Evolutionary conservation across 2,113 vertebrate species (phyloP), one percentile per base, ranked within the genome.

Genomic region (Bubo blakistoni): DNA sequence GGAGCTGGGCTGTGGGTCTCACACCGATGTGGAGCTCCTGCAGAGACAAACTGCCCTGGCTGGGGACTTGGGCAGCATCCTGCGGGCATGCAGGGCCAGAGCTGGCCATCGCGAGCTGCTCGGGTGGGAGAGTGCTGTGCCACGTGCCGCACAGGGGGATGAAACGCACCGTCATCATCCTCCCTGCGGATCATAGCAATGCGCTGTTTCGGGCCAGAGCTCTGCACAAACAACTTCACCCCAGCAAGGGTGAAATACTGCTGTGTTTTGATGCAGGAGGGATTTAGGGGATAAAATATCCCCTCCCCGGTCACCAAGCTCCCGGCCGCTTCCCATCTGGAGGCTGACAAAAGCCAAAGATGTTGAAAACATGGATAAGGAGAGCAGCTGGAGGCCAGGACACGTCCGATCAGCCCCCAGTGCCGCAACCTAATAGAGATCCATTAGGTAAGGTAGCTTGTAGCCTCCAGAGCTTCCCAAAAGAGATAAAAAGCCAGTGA

Each of bases 381-480:
- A 90, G 86, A 83, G 72, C 91, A 95, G 80, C 80, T 84, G 94
- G 80, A 96, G 55, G 46, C 22, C 0, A 1, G 88, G 86, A 88
- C 25, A 10, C 3, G 15, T 92, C 86, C 32, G 7, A 95, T 95
- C 1, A 47, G 87, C 59, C 88, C 86, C 80, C 38, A 74, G 86
- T 92, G 95, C 88, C 9, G 4, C 86, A 86, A 27, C 42, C 88
- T 92, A 86, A 88, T 77, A 90, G 93, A 92, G 32, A 78, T 61
- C 79, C 79, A 83, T 96, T 97, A 83, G 83, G 72, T 85, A 88
- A 92, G 94, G 92, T 92, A 94, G 90, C 74, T 83, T 70, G 40
- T 38, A 92, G 59, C 88, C 90, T 62, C 92, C 59, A 82, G 67
- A 94, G 90, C 88, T 83, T 90, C 91, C 80, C 7, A 4, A 81